Evolutionary conservation across 2,113 vertebrate genomes (phyloP).

Genomic region (Vimba vimba): DNA sequence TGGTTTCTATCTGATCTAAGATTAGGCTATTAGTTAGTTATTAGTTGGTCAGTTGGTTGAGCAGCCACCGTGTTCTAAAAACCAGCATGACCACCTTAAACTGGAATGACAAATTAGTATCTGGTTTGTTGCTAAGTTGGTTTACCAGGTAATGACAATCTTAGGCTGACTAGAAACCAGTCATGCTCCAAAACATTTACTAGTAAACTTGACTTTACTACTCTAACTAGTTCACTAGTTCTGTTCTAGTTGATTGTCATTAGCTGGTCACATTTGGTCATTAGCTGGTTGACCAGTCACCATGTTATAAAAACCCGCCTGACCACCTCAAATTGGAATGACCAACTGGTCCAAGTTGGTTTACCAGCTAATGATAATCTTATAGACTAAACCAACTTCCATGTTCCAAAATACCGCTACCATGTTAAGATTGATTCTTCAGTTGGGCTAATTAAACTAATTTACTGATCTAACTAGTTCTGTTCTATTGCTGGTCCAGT

Average conservation of each 20-base stretch:
- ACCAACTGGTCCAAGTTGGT: not conserved
- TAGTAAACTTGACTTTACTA: not conserved
- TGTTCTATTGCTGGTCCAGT: not conserved
- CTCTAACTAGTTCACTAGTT: not conserved
- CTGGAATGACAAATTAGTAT: not conserved
- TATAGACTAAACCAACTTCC: not conserved
- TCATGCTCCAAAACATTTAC: not conserved
- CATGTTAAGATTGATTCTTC: not conserved
- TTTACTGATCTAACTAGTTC: not conserved
- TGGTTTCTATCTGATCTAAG: not conserved
- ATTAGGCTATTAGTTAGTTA: not conserved
- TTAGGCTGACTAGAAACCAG: not conserved
- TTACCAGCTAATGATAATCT: not conserved
- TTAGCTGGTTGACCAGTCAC: not conserved
- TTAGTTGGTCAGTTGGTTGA: not conserved
- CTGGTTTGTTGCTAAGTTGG: not conserved
- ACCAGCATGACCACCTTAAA: not conserved
- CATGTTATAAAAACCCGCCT: not conserved
- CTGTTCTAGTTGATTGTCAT: not conserved
- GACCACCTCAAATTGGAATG: not conserved
- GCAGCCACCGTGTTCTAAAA: not conserved
- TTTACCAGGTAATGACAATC: not conserved
- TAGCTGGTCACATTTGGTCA: not conserved
- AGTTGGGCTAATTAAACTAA: not conserved
- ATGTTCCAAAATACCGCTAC: not conserved